Evolutionary conservation across 2,113 vertebrate species (phyloP).

Genomic region (Phylloscopus whistleri): DNA sequence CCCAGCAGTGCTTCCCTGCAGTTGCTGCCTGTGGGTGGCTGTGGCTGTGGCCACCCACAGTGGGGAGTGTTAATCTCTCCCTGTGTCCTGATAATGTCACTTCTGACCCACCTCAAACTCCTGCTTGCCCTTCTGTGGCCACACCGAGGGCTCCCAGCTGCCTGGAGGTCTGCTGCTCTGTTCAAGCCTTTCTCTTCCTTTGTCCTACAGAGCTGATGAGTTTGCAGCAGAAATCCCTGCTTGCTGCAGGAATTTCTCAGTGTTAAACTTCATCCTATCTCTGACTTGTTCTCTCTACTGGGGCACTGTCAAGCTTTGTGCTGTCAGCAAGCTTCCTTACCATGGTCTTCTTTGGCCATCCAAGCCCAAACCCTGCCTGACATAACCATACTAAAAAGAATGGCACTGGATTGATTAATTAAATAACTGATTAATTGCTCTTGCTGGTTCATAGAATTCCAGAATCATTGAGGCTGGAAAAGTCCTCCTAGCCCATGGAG

Average conservation of each 20-base stretch:
- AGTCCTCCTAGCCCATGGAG: background rate
- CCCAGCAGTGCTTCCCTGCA: background rate
- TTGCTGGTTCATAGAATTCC: background rate
- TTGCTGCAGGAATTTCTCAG: background rate
- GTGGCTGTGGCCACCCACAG: background rate
- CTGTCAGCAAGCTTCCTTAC: background rate
- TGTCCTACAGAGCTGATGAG: background rate
- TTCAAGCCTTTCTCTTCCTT: background rate
- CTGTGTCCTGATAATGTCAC: background rate
- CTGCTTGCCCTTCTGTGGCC: accelerated
- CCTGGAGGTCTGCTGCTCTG: background rate
- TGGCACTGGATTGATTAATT: background rate
- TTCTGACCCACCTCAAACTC: background rate
- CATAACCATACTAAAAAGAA: background rate
- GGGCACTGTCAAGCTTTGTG: background rate
- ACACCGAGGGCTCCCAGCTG: background rate
- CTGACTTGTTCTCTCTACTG: background rate
- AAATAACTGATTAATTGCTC: background rate
- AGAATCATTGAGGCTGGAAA: background rate
- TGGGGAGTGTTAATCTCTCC: background rate
- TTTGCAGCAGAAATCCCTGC: background rate
- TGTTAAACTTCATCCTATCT: background rate
- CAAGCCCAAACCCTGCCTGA: background rate
- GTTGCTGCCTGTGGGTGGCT: accelerated
- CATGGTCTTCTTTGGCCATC: background rate